A percentile compares a stretch with the other conserved stretches of the same genome.
Conservation (phyloP, 2,888 invertebrate genomes). For the Helleia helle region DNA sequence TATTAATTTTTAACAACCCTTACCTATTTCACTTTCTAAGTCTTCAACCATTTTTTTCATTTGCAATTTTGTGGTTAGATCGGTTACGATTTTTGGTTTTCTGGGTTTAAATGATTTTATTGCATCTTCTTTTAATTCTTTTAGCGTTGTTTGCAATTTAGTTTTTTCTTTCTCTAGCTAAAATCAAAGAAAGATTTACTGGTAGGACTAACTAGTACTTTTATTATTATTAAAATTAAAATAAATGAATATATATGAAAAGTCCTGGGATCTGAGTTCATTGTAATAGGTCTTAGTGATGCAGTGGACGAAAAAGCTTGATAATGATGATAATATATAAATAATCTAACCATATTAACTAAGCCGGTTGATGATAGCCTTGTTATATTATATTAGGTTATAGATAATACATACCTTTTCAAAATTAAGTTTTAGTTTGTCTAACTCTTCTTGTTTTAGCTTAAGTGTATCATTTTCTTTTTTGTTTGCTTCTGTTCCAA, state of each 20-base stretch:
- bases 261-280: too few relatives aligned
- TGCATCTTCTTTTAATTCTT: constrained; percentile 77
- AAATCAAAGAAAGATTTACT: constrained; percentile 12
- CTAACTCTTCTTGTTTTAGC: constrained; percentile 64
- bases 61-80: constrained; percentile 80
- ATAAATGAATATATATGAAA: too few relatives aligned
- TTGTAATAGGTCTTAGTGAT: too few relatives aligned
- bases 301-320: too few relatives aligned
- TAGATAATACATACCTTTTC: constrained; percentile 39
- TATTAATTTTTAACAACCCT: constrained; percentile 15
- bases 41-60: constrained; percentile 90
- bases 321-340: too few relatives aligned
- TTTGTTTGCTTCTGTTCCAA: constrained; percentile 48
- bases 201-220: background rate
- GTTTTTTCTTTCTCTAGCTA: constrained; percentile 78
- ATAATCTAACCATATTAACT: too few relatives aligned
- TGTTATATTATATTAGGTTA: constrained; percentile 16
- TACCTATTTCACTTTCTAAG: constrained; percentile 89
- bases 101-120: constrained; percentile 79
- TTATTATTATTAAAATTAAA: background rate
- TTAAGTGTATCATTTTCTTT: constrained; percentile 60
- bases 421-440: constrained; percentile 69
- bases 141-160: constrained; percentile 77
- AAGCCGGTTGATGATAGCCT: background rate
- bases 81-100: constrained; percentile 82